phyloP scores from a whole-genome alignment of 1,140 invertebrate genomes.

The Idris sp. region DNA sequence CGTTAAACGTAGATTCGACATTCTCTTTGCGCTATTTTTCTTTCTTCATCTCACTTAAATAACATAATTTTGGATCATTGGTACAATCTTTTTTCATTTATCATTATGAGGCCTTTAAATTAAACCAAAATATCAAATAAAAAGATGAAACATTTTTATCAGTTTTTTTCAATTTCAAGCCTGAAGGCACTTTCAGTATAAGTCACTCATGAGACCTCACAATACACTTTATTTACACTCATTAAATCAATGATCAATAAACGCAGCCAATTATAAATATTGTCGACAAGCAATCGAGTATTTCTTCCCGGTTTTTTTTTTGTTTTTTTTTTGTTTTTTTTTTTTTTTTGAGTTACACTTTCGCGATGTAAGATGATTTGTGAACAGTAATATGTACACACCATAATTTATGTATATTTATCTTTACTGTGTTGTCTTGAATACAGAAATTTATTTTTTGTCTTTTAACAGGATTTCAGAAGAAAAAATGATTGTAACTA shows the following conservation, averaged over 20 bases:
- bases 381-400: constrained; percentile 37
- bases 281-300: constrained; percentile 4
- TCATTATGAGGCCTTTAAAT: not conserved
- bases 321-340: no score
- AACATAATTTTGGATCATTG: constrained; percentile 1
- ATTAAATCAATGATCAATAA: constrained; percentile 17
- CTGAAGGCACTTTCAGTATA: constrained; percentile 56
- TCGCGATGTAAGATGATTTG: constrained; percentile 25
- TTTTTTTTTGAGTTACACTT: constrained; percentile 5
- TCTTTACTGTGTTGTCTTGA: no score
- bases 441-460: no score
- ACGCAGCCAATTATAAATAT: constrained; percentile 33
- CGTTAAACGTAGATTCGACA: constrained; percentile 27
- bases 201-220: constrained; percentile 33
- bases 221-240: constrained; percentile 35
- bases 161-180: constrained; percentile 40
- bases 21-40: constrained; percentile 12
- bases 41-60: constrained; percentile 8
- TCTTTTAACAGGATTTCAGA: no score
- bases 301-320: no score
- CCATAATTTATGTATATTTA: constrained; percentile 50
- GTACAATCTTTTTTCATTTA: not conserved
- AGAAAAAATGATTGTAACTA: no score
- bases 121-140: constrained; percentile 1
- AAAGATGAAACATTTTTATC: constrained; percentile 16